phyloP scores from a whole-genome alignment of 2,113 vertebrate genomes.

The Pogona vitticeps region DNA sequence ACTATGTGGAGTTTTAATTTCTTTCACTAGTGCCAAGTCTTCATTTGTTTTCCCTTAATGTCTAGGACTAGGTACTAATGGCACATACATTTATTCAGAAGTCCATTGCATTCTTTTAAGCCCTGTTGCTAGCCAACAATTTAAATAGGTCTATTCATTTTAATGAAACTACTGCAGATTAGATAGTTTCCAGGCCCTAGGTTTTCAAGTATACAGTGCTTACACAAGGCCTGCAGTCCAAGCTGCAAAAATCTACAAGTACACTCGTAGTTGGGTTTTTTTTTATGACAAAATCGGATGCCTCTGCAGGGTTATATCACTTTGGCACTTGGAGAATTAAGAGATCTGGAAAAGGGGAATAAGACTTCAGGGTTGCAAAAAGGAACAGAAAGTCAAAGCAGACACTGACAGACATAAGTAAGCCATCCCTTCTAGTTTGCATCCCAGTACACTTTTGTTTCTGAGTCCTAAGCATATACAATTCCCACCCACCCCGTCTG shows the following conservation, averaged over 20 bases:
- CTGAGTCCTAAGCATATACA: not conserved
- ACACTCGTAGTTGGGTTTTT: not conserved
- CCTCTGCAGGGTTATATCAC: not conserved
- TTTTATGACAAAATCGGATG: not conserved
- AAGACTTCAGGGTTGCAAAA: not conserved
- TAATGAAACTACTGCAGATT: not conserved
- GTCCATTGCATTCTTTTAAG: not conserved
- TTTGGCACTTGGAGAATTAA: not conserved
- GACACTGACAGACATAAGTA: not conserved
- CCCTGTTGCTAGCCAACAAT: not conserved
- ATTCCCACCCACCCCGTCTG: too few relatives aligned
- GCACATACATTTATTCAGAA: not conserved
- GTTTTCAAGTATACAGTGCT: too few relatives aligned
- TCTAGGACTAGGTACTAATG: not conserved
- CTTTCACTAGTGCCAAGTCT: not conserved
- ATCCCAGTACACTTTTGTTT: not conserved
- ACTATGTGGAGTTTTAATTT: constrained; percentile 7
- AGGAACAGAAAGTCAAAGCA: too few relatives aligned
- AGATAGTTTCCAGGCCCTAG: not conserved
- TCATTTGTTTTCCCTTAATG: not conserved
- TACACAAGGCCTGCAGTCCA: too few relatives aligned
- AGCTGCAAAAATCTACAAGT: not conserved
- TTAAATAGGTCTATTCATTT: not conserved
- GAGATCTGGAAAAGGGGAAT: not conserved
- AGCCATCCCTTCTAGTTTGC: not conserved